Evolutionary conservation across 2,888 invertebrate genomes (phyloP), one percentile per base, ranked within the genome.

Genomic region (Melinaea menophilus): DNA sequence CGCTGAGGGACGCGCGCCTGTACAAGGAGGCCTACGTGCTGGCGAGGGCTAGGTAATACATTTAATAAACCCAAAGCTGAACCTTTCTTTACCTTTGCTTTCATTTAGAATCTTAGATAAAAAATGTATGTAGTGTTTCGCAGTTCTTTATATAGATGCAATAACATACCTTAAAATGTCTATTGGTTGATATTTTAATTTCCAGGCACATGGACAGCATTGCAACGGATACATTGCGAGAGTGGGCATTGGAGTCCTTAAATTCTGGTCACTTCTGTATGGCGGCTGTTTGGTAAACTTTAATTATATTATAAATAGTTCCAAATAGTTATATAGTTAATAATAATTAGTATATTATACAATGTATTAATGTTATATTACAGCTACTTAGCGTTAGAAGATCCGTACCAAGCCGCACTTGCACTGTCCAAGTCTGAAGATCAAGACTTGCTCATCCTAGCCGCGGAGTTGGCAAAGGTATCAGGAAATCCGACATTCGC

Each of bases 401-500:
- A 94, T 54, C 82, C 92, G 4, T 86, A 91, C n/a, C 88, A 93
- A 73, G 95, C 95, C 0, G 93, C 94, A 0, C 86, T 91, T 64
- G 72, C 87, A 1, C 84, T 95, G 35, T 88, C 92, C n/a, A 89
- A 92, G 41, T 86, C 93, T 35, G 82, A 81, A 2, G 91, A 93
- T 59, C 75, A 91, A n/a, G 81, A 89, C 0, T 81, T 86, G 56
- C 82, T 95, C 34, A 83, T 88, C 62, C 77, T 94, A 11, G 94
- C 95, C 0, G 88, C 92, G 0, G 92, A 93, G 57, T 78, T 95
- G 45, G 94, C 95, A 0, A 85, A 88, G 65, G 73, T 82, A 2
- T 79, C 82, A 3, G 92, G 91, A 0, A 91, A 92, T 68, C 75
- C 69, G 37, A 80, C 80, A 0, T 81, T 82, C 63, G 88, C 88